Conservation (phyloP, 92 coral and sea anemone genomes). For the Actinernus sp. region DNA sequence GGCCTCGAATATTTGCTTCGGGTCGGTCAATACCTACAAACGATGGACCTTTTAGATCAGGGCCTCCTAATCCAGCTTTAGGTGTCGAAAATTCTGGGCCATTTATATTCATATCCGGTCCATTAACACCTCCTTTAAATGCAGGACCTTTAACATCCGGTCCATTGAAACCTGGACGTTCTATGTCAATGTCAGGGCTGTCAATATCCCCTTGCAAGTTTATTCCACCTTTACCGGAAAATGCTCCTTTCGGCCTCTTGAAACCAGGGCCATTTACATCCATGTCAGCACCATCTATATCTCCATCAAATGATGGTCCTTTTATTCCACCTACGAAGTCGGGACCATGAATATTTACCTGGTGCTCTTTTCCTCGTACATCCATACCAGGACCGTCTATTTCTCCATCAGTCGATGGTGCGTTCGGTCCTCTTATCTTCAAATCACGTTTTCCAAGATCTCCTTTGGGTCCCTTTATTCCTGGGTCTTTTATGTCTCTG, state of each 20-base stretch:
- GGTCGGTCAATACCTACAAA: constrained; percentile 22
- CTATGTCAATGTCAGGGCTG: background rate
- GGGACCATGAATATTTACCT: background rate
- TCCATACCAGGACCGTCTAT: constrained; percentile 17
- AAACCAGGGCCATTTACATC: constrained; percentile 3
- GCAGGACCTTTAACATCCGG: constrained; percentile 28
- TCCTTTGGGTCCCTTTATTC: too few relatives aligned
- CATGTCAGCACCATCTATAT: constrained; percentile 19
- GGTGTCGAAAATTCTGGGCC: too few relatives aligned
- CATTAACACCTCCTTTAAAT: background rate
- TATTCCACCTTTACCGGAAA: too few relatives aligned
- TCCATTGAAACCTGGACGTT: constrained; percentile 7
- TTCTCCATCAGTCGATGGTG: constrained; percentile 10
- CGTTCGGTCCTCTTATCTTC: background rate
- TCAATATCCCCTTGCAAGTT: too few relatives aligned
- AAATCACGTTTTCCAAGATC: constrained; percentile 12
- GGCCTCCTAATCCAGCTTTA: background rate
- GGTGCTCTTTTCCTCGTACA: background rate
- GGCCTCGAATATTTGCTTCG: background rate
- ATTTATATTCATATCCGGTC: background rate
- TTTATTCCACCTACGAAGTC: constrained; percentile 15
- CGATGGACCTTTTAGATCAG: constrained; percentile 9
- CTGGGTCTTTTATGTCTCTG: too few relatives aligned
- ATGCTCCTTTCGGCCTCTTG: constrained; percentile 5
- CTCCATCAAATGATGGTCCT: constrained; percentile 26